Conservation (phyloP, 1,140 invertebrate genomes). For the Plutomurus gul region DNA sequence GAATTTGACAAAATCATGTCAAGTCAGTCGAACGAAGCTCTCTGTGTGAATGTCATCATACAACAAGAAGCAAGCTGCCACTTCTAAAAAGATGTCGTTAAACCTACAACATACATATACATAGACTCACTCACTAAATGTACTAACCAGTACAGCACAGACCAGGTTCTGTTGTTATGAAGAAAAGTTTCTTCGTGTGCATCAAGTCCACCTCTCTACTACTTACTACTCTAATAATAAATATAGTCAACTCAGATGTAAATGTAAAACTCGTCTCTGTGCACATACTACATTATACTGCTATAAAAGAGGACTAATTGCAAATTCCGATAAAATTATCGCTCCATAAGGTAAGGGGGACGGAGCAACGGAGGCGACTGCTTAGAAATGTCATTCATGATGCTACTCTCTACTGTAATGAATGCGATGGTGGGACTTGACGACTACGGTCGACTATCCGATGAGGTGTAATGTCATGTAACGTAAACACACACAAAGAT, state of each 20-base stretch:
- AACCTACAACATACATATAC: neutral
- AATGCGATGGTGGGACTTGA: too few relatives aligned
- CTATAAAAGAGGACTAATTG: conserved; percentile 9
- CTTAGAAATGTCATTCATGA: neutral
- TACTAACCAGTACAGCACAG: too few relatives aligned
- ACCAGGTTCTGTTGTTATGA: too few relatives aligned
- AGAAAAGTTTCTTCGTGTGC: too few relatives aligned
- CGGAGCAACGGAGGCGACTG: neutral
- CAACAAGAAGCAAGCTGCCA: conserved; percentile 21
- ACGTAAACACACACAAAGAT: too few relatives aligned
- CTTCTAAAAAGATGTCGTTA: neutral
- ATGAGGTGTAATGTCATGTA: too few relatives aligned
- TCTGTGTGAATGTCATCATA: conserved; percentile 20
- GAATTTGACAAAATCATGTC: conserved; percentile 22
- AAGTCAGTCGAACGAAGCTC: conserved; percentile 8
- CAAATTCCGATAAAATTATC: conserved; percentile 24
- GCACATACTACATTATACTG: neutral
- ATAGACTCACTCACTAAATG: neutral
- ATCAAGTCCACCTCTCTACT: too few relatives aligned
- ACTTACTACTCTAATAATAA: too few relatives aligned
- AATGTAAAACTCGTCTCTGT: neutral
- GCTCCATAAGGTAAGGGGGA: neutral
- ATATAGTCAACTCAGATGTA: too few relatives aligned
- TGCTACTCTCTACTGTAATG: too few relatives aligned
- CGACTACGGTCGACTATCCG: too few relatives aligned